Conservation (phyloP, 2,113 vertebrate species). For the Rana temporaria region DNA sequence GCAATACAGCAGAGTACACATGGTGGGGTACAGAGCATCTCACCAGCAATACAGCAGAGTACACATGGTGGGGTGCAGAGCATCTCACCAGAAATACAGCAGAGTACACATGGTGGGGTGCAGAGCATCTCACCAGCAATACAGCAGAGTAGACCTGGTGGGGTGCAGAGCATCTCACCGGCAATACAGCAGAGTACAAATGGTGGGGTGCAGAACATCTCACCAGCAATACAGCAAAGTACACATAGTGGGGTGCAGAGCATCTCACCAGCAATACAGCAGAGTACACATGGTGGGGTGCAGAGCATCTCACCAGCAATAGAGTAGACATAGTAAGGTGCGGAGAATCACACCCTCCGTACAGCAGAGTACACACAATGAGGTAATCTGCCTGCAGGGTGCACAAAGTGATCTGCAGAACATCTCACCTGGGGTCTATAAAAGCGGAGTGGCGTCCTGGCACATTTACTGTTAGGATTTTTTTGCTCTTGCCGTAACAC, state of each 20-base stretch:
- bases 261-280: neutral
- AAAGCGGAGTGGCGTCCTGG: too few relatives aligned
- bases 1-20: too few relatives aligned
- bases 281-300: too few relatives aligned
- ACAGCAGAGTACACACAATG: neutral
- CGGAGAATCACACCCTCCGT: neutral
- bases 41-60: neutral
- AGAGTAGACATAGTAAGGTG: neutral
- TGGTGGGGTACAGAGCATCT: neutral
- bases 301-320: neutral
- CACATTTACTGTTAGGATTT: neutral
- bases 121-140: neutral
- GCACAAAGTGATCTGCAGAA: neutral
- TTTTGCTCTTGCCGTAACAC: neutral
- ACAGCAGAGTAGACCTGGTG: too few relatives aligned
- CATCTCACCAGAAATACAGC: neutral
- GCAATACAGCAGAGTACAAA: too few relatives aligned
- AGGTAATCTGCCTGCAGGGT: neutral
- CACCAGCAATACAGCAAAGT: too few relatives aligned
- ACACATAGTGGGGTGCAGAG: neutral
- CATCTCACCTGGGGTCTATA: neutral
- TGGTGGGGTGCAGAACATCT: neutral
- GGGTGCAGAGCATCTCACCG: neutral
- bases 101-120: neutral
- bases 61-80: neutral